Evolutionary conservation across 1,140 invertebrate species (phyloP), one percentile per base, ranked within the genome.

Genomic region (Oryctes rhinoceros): DNA sequence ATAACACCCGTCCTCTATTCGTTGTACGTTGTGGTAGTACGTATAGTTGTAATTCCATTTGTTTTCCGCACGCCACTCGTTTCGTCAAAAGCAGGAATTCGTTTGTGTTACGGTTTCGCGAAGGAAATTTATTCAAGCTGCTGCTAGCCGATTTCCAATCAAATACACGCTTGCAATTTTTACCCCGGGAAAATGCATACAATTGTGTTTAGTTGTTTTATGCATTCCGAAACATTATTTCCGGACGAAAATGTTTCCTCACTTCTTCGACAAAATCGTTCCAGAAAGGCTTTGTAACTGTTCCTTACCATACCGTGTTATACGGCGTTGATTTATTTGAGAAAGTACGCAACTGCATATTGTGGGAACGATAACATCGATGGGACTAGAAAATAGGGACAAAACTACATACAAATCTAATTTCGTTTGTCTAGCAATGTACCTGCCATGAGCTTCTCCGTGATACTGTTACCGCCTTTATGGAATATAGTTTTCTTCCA

Each of bases 51-150:
- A 44, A 10, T 1, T 44, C 39, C 9, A 4, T 4, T 44, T 62
- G 53, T 62, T 62, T 62, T n/a, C 53, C 15, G 7, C 53, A 13
- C 53, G 13, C 7, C 13, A 20, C 53, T 20, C 15, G 13, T 62
- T 15, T 62, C 53, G 1, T 62, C 53, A 62, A 62, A 62, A 62
- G 53, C 53, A 62, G 53, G 53, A n/a, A 62, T 62, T 62, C 53
- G 53, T 62, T 62, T 62, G 53, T 62, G 39, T 10, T 10, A 7
- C 39, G 39, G 39, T 44, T 4, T 44, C 53, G 53, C 13, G 53
- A 11, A 62, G 53, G 24, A 62, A 62, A 62, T 62, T n/a, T 62
- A 62, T 15, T 62, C 13, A 7, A 62, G 13, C 5, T 44, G 39
- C 39, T 44, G 39, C 39, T 44, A 44, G 39, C 39, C 39, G 39